These are phyloP conservation scores for Maniola jurtina DNA, from an alignment of 1,140 invertebrate genomes.

Conservation along the genomic window DNA sequence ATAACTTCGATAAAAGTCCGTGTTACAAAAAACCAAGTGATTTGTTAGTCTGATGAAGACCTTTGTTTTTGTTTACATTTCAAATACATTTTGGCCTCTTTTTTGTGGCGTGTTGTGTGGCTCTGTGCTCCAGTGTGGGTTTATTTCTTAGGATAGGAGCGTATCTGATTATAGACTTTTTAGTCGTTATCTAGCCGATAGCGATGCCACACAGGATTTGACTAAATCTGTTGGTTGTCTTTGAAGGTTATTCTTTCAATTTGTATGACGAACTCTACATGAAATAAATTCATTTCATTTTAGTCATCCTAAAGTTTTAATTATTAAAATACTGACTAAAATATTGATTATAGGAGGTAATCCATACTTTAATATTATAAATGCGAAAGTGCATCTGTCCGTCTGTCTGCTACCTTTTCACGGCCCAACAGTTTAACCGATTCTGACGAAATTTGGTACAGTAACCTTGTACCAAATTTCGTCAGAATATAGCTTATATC, in stretches of 20 bases:
- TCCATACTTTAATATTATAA: no score
- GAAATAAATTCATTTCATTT: no score
- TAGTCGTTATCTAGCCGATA: background rate
- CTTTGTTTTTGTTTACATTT: constrained; percentile 55
- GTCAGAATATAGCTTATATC: no score
- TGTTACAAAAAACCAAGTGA: constrained; percentile 50
- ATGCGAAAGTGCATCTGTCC: no score
- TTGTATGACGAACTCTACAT: no score
- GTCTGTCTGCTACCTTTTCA: no score
- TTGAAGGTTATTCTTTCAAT: background rate
- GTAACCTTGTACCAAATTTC: no score
- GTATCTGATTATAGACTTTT: background rate
- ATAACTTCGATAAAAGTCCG: constrained; percentile 11
- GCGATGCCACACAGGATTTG: background rate
- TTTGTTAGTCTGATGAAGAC: constrained; percentile 57
- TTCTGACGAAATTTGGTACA: no score
- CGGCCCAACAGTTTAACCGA: no score
- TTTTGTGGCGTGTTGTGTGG: constrained; percentile 16
- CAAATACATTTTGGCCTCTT: constrained; percentile 31
- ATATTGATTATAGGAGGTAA: no score
- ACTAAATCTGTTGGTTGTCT: background rate
- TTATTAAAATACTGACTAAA: no score
- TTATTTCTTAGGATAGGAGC: background rate
- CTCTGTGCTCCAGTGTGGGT: background rate
- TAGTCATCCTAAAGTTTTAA: no score